These are phyloP conservation scores for Miltochrista miniata DNA, from an alignment of 2,888 invertebrate genomes.

Conservation along the genomic window DNA sequence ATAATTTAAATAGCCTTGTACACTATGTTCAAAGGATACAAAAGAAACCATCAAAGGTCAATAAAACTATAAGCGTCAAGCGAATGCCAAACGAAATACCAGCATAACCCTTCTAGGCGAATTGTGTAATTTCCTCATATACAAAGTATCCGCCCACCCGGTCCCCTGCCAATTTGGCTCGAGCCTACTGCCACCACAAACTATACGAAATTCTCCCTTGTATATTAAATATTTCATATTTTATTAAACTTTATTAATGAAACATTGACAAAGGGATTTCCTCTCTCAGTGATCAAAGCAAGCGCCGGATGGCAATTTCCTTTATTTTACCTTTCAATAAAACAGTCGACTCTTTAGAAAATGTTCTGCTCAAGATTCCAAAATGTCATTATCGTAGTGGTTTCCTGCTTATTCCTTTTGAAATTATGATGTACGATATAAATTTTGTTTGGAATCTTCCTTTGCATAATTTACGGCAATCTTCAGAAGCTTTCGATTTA, in stretches of 20 bases:
- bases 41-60: no score
- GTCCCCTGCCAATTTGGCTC: constrained; percentile 46
- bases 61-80: neutral
- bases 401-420: neutral
- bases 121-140: constrained; percentile 22
- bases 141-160: constrained; percentile 43
- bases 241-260: constrained; percentile 34
- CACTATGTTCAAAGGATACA: no score
- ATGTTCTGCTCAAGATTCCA: no score
- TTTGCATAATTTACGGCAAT: no score
- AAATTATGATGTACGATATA: neutral
- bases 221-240: constrained; percentile 30
- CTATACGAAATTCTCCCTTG: constrained; percentile 30
- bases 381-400: constrained; percentile 36
- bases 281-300: constrained; percentile 42
- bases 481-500: no score
- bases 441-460: neutral
- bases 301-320: constrained; percentile 33
- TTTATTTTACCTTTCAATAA: constrained; percentile 36
- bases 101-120: constrained; percentile 28
- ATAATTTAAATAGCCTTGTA: no score
- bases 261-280: constrained; percentile 37
- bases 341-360: constrained; percentile 23
- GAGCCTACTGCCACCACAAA: constrained; percentile 25
- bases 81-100: neutral